phyloP scores from a whole-genome alignment of 1,140 invertebrate genomes.

The Euglossa dilemma region DNA sequence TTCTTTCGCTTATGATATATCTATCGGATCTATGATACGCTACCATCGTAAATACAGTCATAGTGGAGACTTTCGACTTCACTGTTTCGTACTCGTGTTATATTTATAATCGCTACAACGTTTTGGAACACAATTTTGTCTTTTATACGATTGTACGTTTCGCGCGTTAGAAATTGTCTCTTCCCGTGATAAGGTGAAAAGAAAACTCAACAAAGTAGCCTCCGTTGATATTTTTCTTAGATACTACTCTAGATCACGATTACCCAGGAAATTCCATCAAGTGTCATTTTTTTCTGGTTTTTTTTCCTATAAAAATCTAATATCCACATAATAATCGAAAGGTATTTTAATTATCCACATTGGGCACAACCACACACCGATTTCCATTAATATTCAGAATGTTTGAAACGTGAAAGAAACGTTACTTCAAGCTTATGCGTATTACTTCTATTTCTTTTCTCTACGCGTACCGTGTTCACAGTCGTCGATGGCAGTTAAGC shows the following conservation, averaged over 20 bases:
- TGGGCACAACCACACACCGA: constrained; percentile 49
- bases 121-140: constrained; percentile 50
- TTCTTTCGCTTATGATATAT: constrained; percentile 64
- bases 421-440: constrained; percentile 46
- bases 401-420: constrained; percentile 12
- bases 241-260: constrained; percentile 12
- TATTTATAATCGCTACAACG: constrained; percentile 12
- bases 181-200: not conserved
- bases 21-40: constrained; percentile 51
- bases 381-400: constrained; percentile 31
- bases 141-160: constrained; percentile 19
- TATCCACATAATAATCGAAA: constrained; percentile 46
- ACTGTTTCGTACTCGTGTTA: constrained; percentile 50
- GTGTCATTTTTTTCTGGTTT: not conserved
- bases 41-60: constrained; percentile 53
- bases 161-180: not conserved
- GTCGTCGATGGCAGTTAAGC: constrained; percentile 51
- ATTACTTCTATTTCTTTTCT: constrained; percentile 35
- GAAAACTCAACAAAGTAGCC: not conserved
- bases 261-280: constrained; percentile 8
- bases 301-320: constrained; percentile 59
- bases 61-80: constrained; percentile 38
- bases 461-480: constrained; percentile 52
- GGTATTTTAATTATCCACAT: constrained; percentile 47
- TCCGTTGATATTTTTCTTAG: not conserved